These are phyloP conservation scores for Glareola pratincola DNA, from an alignment of 2,113 vertebrate genomes.

Conservation along the genomic window DNA sequence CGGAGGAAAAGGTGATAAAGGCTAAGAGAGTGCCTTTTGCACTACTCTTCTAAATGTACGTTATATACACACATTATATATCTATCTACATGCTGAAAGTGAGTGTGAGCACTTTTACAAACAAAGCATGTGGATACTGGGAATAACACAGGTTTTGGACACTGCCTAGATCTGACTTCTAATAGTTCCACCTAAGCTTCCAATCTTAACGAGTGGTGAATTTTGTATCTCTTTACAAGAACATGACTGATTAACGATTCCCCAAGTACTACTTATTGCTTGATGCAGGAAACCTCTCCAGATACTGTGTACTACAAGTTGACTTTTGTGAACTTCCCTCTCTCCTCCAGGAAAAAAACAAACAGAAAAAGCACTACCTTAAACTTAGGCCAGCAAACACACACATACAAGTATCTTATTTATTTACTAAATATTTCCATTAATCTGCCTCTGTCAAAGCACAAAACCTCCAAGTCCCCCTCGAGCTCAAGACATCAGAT, in stretches of 20 bases:
- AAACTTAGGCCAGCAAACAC: background rate
- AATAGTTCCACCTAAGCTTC: background rate
- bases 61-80: background rate
- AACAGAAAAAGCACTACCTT: background rate
- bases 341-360: background rate
- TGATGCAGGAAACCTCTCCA: background rate
- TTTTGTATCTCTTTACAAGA: background rate
- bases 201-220: background rate
- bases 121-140: background rate
- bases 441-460: background rate
- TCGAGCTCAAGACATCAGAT: background rate
- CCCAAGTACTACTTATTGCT: fast-evolving
- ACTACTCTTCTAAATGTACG: background rate
- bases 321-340: background rate
- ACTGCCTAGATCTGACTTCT: background rate
- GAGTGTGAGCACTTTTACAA: background rate
- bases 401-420: background rate
- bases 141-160: background rate
- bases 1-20: background rate
- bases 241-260: background rate
- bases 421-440: background rate
- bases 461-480: background rate
- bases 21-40: background rate
- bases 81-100: background rate
- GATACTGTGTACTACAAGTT: background rate